These are phyloP conservation scores for Rhabdomys dilectus DNA, from an alignment of 2,113 vertebrate species.

Conservation along the genomic window DNA sequence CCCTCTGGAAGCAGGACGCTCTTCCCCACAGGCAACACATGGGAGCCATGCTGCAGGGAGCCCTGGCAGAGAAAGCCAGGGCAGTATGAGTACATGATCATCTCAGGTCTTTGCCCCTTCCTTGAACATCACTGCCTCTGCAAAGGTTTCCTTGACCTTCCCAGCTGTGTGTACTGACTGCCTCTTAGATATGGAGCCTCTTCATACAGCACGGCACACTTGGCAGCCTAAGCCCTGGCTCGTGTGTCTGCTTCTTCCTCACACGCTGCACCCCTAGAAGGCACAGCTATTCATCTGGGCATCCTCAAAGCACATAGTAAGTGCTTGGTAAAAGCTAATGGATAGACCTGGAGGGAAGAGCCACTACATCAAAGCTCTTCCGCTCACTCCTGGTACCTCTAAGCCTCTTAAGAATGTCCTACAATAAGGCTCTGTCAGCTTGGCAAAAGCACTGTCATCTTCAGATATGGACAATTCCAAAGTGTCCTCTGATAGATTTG, in stretches of 20 bases:
- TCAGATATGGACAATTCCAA: neutral
- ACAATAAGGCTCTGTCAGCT: neutral
- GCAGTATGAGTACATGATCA: no score
- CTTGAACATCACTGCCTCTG: neutral
- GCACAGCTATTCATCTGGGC: neutral
- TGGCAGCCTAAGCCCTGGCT: neutral
- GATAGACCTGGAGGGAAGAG: neutral
- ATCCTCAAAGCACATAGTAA: neutral
- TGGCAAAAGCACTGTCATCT: neutral
- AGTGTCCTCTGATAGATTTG: neutral
- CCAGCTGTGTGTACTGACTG: neutral
- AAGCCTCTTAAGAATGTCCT: neutral
- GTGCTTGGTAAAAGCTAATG: neutral
- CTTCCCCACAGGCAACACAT: accelerated
- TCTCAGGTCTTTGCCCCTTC: neutral
- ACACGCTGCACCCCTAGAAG: neutral
- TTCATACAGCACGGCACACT: neutral
- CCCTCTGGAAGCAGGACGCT: neutral
- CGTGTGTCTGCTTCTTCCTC: neutral
- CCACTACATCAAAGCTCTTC: neutral
- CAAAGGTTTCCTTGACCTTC: conserved; percentile 13
- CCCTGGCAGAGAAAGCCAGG: neutral
- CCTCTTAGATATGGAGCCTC: neutral
- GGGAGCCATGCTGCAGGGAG: no score
- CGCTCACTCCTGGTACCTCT: neutral